Evolutionary conservation across 1,140 invertebrate genomes (phyloP).

Genomic region (Bombus sibiricus): DNA sequence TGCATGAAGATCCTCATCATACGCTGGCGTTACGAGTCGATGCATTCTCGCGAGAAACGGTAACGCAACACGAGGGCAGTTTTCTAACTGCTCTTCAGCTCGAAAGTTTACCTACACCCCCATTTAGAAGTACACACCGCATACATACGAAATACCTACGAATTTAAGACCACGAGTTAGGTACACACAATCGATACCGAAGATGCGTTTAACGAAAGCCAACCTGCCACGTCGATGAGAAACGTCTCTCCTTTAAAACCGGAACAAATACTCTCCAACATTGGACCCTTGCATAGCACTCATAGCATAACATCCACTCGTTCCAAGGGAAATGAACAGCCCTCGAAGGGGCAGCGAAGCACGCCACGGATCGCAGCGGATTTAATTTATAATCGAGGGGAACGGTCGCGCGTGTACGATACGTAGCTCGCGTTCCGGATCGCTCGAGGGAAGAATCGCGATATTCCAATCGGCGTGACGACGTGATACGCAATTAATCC

Average conservation of each 20-base stretch:
- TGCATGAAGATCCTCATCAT: neutral
- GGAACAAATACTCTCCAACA: too few species aligned
- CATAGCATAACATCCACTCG: neutral
- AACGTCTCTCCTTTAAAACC: too few species aligned
- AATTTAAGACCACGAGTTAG: too few species aligned
- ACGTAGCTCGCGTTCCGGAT: conserved; percentile 3
- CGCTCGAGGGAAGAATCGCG: conserved; percentile 25
- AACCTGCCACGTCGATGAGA: too few species aligned
- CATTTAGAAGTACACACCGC: too few species aligned
- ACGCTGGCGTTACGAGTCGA: neutral
- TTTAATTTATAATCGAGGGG: conserved; percentile 48
- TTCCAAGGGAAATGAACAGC: neutral
- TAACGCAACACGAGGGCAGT: neutral
- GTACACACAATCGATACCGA: too few species aligned
- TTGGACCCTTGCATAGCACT: neutral
- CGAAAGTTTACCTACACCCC: neutral
- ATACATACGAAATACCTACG: too few species aligned
- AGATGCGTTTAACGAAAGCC: too few species aligned
- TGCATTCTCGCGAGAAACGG: neutral
- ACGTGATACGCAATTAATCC: conserved; percentile 77
- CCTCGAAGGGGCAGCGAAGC: neutral
- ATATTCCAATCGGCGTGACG: conserved; percentile 72
- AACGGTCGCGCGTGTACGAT: conserved; percentile 29
- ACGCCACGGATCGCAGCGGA: neutral
- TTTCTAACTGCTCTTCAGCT: neutral